phyloP scores from a whole-genome alignment of 2,888 invertebrate species.

The Fragum sueziense region DNA sequence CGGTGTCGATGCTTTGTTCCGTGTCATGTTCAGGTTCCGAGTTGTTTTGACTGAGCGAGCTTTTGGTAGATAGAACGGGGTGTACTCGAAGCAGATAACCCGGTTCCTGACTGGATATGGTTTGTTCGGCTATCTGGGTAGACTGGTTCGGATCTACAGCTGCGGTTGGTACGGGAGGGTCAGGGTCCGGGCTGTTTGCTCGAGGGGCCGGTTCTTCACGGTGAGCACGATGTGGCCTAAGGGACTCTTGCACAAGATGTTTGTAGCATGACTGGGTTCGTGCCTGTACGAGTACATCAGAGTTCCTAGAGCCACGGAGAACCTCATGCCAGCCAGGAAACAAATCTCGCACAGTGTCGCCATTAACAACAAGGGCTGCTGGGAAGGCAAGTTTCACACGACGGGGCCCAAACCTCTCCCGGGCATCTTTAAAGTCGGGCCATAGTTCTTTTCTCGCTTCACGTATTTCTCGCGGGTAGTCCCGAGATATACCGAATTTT shows the following conservation, averaged over 20 bases:
- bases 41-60: background rate
- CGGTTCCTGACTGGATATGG: background rate
- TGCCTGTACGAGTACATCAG: background rate
- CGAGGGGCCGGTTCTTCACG: background rate
- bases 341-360: background rate
- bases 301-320: background rate
- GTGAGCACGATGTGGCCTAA: background rate
- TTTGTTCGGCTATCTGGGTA: too few species aligned
- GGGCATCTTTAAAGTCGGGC: background rate
- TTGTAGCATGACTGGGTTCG: background rate
- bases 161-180: background rate
- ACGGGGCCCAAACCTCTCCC: background rate
- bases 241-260: background rate
- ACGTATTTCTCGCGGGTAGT: background rate
- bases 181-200: background rate
- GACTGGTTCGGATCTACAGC: background rate
- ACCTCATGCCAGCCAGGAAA: constrained; percentile 16
- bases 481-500: background rate
- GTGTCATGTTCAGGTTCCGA: background rate
- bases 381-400: constrained; percentile 9
- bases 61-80: background rate
- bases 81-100: background rate
- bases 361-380: constrained; percentile 11
- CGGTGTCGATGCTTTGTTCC: background rate
- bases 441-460: constrained; percentile 9